Conservation (phyloP, 2,797 vertebrate genomes). For the Knipowitschia caucasica region DNA sequence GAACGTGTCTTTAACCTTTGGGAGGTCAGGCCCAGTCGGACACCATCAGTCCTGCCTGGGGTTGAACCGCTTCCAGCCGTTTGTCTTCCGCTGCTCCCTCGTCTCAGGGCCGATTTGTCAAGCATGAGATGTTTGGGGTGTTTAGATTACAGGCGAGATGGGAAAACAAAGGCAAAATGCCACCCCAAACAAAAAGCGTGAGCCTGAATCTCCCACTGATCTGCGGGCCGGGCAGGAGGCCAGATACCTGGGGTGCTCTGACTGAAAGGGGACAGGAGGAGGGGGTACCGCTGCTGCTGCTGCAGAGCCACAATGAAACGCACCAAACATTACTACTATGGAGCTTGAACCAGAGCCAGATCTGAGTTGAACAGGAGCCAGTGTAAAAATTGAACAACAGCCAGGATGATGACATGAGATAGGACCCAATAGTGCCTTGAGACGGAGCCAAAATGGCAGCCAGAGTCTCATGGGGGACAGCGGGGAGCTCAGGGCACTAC, state of each 20-base stretch:
- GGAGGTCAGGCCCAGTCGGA: slow-evolving; percentile 79
- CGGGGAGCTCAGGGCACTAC: slow-evolving; percentile 52
- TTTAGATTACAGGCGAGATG: slow-evolving; percentile 79
- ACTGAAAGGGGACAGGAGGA: slow-evolving; percentile 44
- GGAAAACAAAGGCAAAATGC: slow-evolving; percentile 80
- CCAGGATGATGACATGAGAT: slow-evolving; percentile 74
- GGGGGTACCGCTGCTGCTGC: slow-evolving; percentile 53
- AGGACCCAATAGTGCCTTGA: slow-evolving; percentile 70
- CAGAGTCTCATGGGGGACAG: slow-evolving; percentile 56
- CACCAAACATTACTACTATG: slow-evolving; percentile 59
- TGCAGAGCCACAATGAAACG: slow-evolving; percentile 69
- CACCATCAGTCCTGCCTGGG: slow-evolving; percentile 76
- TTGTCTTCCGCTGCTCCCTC: slow-evolving; percentile 73
- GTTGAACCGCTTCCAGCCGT: slow-evolving; percentile 76
- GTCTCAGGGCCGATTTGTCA: slow-evolving; percentile 75
- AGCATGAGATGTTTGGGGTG: slow-evolving; percentile 76
- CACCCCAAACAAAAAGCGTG: slow-evolving; percentile 77
- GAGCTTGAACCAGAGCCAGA: slow-evolving; percentile 70
- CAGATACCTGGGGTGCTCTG: slow-evolving; percentile 78
- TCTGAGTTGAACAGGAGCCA: slow-evolving; percentile 66
- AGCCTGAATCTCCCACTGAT: slow-evolving; percentile 73
- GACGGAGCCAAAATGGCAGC: slow-evolving; percentile 71
- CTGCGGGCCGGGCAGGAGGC: slow-evolving; percentile 68
- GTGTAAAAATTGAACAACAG: slow-evolving; percentile 62
- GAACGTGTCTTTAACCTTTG: slow-evolving; percentile 83